Evolutionary conservation across 2,888 invertebrate species (phyloP).

Genomic region (Augiades crinisus): DNA sequence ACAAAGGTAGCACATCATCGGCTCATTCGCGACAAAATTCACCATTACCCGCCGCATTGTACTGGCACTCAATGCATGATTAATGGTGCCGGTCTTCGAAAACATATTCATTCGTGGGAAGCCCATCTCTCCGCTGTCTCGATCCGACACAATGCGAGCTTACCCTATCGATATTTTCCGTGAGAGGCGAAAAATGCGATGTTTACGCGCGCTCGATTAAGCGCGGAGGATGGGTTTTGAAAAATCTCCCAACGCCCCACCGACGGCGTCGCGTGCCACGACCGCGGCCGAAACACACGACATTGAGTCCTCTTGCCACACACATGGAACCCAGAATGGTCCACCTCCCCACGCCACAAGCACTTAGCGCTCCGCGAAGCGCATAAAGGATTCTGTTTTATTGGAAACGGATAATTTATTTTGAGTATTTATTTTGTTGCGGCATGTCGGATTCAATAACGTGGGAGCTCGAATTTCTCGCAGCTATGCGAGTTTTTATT

Average conservation of each 20-base stretch:
- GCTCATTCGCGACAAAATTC: slow-evolving; percentile 59
- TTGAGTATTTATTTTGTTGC: slow-evolving; percentile 72
- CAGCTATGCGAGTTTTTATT: slow-evolving; percentile 43
- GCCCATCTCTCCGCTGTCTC: slow-evolving; percentile 45
- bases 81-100: slow-evolving; percentile 62
- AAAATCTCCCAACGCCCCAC: slow-evolving; percentile 57
- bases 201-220: slow-evolving; percentile 78
- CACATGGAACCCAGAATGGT: slow-evolving; percentile 41
- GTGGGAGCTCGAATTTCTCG: slow-evolving; percentile 55
- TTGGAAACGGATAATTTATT: slow-evolving; percentile 79
- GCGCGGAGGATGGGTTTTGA: slow-evolving; percentile 64
- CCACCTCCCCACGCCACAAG: slow-evolving; percentile 29
- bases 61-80: slow-evolving; percentile 71
- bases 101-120: slow-evolving; percentile 72
- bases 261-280: slow-evolving; percentile 56
- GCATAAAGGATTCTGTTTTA: slow-evolving; percentile 69
- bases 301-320: slow-evolving; percentile 34
- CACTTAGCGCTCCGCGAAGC: slow-evolving; percentile 47
- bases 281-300: slow-evolving; percentile 25
- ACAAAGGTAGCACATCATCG: slow-evolving; percentile 49
- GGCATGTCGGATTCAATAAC: slow-evolving; percentile 63
- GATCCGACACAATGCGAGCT: slow-evolving; percentile 53
- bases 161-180: slow-evolving; percentile 64
- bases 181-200: slow-evolving; percentile 70
- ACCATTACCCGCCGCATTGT: slow-evolving; percentile 66